Evolutionary conservation across 2,113 vertebrate genomes (phyloP).

Genomic region (Camarhynchus parvulus): DNA sequence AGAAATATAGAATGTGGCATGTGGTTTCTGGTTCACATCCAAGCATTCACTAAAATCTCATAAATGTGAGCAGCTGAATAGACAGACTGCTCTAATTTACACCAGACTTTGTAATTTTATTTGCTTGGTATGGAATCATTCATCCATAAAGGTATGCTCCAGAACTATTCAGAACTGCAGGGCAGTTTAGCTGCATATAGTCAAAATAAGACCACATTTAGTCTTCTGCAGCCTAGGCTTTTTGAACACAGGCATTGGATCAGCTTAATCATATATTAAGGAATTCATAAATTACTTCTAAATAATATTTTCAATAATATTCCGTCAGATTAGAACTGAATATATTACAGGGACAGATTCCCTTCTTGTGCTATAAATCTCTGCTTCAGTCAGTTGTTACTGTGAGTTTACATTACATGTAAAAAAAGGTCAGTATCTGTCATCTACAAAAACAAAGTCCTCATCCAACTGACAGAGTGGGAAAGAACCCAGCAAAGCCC

Average conservation of each 20-base stretch:
- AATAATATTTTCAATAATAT: neutral
- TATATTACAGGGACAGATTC: neutral
- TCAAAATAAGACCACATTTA: slow-evolving; percentile 29
- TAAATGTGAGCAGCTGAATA: slow-evolving; percentile 63
- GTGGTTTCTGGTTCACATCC: slow-evolving; percentile 46
- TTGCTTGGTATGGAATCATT: slow-evolving; percentile 36
- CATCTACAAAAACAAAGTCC: neutral
- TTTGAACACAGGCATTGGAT: neutral
- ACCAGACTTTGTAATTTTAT: slow-evolving; percentile 48
- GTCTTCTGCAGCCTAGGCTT: neutral
- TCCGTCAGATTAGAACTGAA: neutral
- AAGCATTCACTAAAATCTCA: slow-evolving; percentile 59
- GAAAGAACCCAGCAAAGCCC: neutral
- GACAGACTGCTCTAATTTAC: slow-evolving; percentile 64
- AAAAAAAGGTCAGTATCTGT: neutral
- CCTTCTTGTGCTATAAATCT: neutral
- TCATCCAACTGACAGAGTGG: neutral
- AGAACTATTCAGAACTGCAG: neutral
- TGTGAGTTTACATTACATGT: neutral
- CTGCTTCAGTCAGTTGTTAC: neutral
- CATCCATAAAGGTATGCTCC: slow-evolving; percentile 42
- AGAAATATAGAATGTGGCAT: slow-evolving; percentile 47
- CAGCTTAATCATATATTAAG: neutral
- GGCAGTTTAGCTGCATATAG: neutral
- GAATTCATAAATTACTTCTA: neutral